These are phyloP conservation scores for Musca vetustissima DNA, from an alignment of 1,140 invertebrate genomes.

Conservation along the genomic window DNA sequence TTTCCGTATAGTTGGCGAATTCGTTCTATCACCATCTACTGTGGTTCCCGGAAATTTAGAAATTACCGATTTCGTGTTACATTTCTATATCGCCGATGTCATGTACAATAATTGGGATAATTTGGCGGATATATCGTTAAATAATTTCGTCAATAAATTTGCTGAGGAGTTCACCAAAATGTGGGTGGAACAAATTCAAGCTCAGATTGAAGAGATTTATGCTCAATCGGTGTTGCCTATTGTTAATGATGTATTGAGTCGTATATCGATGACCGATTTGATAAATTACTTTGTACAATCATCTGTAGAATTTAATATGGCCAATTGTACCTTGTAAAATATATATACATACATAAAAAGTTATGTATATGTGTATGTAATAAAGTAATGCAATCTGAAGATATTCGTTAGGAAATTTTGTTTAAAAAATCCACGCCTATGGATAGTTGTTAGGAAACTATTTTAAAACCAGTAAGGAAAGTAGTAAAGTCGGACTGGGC, in stretches of 20 bases:
- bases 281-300: conserved; percentile 27
- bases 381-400: no score
- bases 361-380: no score
- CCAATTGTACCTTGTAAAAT: conserved; percentile 8
- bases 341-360: no score
- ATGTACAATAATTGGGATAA: conserved; percentile 41
- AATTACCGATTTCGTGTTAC: conserved; percentile 33
- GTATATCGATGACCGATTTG: conserved; percentile 34
- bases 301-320: conserved; percentile 26
- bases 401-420: no score
- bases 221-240: conserved; percentile 28
- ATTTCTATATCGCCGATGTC: conserved; percentile 36
- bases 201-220: conserved; percentile 25
- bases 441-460: no score
- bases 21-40: conserved; percentile 30
- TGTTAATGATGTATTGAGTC: conserved; percentile 31
- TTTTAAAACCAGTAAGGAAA: no score
- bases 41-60: conserved; percentile 32
- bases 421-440: no score
- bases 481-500: no score
- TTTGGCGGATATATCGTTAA: conserved; percentile 36
- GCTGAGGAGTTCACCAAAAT: conserved; percentile 17
- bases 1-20: conserved; percentile 39
- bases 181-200: conserved; percentile 33
- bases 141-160: conserved; percentile 35